Evolutionary conservation across 2,113 vertebrate species (phyloP).

Genomic region (Sylvietta virens): DNA sequence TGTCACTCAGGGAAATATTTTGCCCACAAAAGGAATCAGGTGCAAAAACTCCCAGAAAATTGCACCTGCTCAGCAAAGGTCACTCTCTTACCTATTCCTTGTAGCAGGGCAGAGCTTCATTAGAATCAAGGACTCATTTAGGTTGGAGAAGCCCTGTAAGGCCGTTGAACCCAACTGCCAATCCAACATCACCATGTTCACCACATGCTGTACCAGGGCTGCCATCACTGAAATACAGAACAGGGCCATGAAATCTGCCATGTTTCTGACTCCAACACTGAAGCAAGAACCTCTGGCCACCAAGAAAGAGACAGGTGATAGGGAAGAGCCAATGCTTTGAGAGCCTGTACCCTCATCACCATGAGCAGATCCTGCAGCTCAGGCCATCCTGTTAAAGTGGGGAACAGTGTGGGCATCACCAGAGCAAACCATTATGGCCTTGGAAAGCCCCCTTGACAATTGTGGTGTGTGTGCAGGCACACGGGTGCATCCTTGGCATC

Average conservation of each 20-base stretch:
- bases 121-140: not conserved
- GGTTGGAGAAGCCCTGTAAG: not conserved
- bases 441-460: not conserved
- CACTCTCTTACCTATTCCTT: not conserved
- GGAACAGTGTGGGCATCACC: not conserved
- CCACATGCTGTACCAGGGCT: not conserved
- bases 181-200: not conserved
- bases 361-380: not conserved
- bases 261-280: not conserved
- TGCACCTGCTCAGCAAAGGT: not conserved
- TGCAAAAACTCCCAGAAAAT: not conserved
- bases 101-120: not conserved
- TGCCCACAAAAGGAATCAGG: not conserved
- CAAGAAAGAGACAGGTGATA: not conserved
- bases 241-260: not conserved
- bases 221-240: not conserved
- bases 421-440: not conserved
- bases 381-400: not conserved
- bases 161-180: not conserved
- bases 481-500: not conserved
- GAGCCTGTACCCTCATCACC: rapidly evolving
- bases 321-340: not conserved
- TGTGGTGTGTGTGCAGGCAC: no score
- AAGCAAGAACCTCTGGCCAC: not conserved
- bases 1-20: not conserved